phyloP scores from a whole-genome alignment of 2,797 vertebrate genomes.

The Cottoperca gobio region DNA sequence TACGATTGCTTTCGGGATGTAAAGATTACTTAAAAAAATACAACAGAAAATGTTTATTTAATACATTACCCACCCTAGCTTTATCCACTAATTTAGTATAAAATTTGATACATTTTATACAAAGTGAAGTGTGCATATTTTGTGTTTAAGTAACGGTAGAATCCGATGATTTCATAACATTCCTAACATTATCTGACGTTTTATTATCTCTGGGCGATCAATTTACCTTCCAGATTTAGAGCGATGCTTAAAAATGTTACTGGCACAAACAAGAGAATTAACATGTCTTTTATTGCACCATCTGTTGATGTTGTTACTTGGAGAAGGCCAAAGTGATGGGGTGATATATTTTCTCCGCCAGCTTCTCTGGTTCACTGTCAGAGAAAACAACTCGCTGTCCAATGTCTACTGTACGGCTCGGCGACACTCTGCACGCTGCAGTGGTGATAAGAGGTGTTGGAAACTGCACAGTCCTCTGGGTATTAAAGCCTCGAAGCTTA shows the following conservation, averaged over 20 bases:
- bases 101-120: background rate
- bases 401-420: conserved; percentile 40
- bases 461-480: conserved; percentile 59
- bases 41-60: too few relatives aligned
- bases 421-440: conserved; percentile 49
- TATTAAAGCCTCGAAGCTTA: conserved; percentile 68
- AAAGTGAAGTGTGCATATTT: background rate
- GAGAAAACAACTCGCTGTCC: conserved; percentile 53
- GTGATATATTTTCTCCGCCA: conserved; percentile 53
- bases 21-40: too few relatives aligned
- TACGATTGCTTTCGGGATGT: too few relatives aligned
- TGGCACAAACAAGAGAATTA: conserved; percentile 58
- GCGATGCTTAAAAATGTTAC: conserved; percentile 47
- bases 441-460: conserved; percentile 62
- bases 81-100: background rate
- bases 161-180: conserved; percentile 1
- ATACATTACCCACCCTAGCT: too few relatives aligned
- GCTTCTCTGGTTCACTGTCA: conserved; percentile 57
- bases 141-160: conserved; percentile 11
- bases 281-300: conserved; percentile 77
- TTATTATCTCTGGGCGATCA: conserved; percentile 41
- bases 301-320: conserved; percentile 77
- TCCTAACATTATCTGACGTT: conserved; percentile 21
- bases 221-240: conserved; percentile 66
- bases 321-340: conserved; percentile 50